Evolutionary conservation across 2,113 vertebrate genomes (phyloP).

Genomic region (Poeciliopsis occidentalis): DNA sequence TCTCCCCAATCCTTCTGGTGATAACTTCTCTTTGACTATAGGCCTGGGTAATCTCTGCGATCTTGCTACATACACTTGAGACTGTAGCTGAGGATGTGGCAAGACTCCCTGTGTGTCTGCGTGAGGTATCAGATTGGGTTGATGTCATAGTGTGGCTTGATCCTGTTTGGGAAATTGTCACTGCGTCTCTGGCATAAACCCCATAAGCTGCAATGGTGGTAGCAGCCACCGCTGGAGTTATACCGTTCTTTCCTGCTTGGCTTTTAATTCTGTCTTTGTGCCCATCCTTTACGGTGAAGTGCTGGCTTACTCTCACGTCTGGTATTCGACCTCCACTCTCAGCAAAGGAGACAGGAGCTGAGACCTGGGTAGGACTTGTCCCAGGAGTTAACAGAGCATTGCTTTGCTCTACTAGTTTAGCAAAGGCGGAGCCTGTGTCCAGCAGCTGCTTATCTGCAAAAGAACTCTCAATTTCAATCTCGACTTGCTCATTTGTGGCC

Average conservation of each 20-base stretch:
- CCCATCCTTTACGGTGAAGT: slow-evolving; percentile 89
- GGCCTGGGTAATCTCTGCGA: slow-evolving; percentile 82
- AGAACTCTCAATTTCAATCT: slow-evolving; percentile 77
- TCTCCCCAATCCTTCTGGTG: slow-evolving; percentile 73
- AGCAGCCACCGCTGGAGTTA: slow-evolving; percentile 76
- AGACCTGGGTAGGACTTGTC: slow-evolving; percentile 94
- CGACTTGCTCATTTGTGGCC: slow-evolving; percentile 77
- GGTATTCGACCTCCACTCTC: slow-evolving; percentile 84
- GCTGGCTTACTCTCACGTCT: slow-evolving; percentile 93
- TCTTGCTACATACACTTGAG: slow-evolving; percentile 81
- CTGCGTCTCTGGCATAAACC: slow-evolving; percentile 80
- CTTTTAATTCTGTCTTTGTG: slow-evolving; percentile 85
- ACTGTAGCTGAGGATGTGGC: slow-evolving; percentile 73
- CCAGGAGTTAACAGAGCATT: slow-evolving; percentile 88
- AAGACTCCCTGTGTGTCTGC: slow-evolving; percentile 67
- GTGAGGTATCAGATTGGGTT: slow-evolving; percentile 70
- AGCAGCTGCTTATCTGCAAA: slow-evolving; percentile 88
- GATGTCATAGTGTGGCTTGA: slow-evolving; percentile 76
- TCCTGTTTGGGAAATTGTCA: slow-evolving; percentile 79
- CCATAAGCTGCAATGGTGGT: slow-evolving; percentile 81
- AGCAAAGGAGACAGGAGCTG: slow-evolving; percentile 90
- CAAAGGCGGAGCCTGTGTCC: slow-evolving; percentile 89
- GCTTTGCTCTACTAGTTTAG: slow-evolving; percentile 82
- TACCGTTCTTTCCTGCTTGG: slow-evolving; percentile 80
- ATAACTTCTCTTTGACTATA: slow-evolving; percentile 81